Evolutionary conservation across 2,113 vertebrate genomes (phyloP).

Genomic region (Grallaria varia): DNA sequence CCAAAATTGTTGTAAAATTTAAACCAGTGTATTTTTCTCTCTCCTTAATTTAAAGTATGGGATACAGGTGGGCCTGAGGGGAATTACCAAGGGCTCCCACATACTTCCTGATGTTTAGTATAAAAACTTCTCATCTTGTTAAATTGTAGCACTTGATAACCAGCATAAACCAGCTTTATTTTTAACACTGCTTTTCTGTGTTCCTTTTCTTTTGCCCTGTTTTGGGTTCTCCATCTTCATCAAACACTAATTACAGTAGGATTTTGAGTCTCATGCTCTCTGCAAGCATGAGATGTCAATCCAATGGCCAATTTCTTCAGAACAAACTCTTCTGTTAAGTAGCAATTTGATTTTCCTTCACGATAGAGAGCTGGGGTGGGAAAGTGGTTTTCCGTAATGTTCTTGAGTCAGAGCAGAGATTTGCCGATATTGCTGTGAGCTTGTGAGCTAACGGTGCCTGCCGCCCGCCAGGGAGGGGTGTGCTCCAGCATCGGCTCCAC

Average conservation of each 20-base stretch:
- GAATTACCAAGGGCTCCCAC: conserved; percentile 8
- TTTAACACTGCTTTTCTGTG: background rate
- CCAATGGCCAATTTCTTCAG: background rate
- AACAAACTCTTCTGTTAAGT: conserved; percentile 1
- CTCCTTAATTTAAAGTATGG: conserved; percentile 55
- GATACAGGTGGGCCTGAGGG: conserved; percentile 43
- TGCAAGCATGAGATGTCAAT: background rate
- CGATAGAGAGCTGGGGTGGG: background rate
- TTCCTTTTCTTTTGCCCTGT: background rate
- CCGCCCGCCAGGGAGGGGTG: rapidly evolving
- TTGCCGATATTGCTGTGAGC: background rate
- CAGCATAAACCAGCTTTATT: background rate
- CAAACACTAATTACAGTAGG: background rate
- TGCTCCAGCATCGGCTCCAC: background rate
- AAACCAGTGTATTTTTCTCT: conserved; percentile 62
- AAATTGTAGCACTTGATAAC: conserved; percentile 19
- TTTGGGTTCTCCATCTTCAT: background rate
- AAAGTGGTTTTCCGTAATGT: background rate
- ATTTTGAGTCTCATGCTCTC: background rate
- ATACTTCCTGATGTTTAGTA: background rate
- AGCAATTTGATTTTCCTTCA: conserved; percentile 13
- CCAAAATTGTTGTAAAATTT: conserved; percentile 67
- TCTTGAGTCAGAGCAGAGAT: background rate
- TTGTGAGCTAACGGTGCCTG: background rate
- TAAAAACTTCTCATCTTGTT: conserved; percentile 14